Base-by-base conservation (phyloP, 2,797 vertebrate genomes). In the Eurystomus glaucurus region DNA sequence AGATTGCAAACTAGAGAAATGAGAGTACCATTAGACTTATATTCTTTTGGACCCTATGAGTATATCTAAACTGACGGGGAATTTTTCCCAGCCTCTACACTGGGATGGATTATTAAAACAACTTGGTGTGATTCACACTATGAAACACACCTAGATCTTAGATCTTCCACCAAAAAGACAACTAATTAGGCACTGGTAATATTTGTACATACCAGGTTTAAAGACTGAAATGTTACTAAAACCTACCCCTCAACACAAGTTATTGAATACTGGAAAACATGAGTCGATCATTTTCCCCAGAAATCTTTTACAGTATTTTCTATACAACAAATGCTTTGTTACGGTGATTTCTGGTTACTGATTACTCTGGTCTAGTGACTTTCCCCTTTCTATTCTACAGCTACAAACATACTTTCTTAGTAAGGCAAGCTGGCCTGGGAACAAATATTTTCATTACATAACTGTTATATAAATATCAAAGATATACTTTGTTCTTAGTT, bases 151-250 rank as follows among this genome's bases (percentile, higher is more conserved):
- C 14, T 11, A 48, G 13, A 64, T 39, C n/a, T 57, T 21, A 52
- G 15, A 37, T 2, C 3, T 26, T 58, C 6, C 15, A 12, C 7
- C 0, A 12, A 11, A 64, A 29, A 28, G 9, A 29, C 0, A 39
- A 8, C 28, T 90, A 20, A 75, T 33, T 35, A 78, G n/a, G 22
- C 41, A 90, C 18, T 39, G 23, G 68, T 31, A 2, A 9, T 43
- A 74, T 23, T 29, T 71, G 16, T 33, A 84, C 11, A 19, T 1
- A 43, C 2, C 9, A 33, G n/a, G 88, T 66, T 51, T 28, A 68
- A 91, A 79, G 46, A 61, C 15, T 26, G 25, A 61, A 7, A 29
- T 52, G 31, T 74, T 80, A 29, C 58, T 25, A 58, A 92, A 89
- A 29, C 4, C 17, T 65, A 57, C 4, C 15, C 22, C 58, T 77